Evolutionary conservation across 2,888 invertebrate genomes (phyloP), one percentile per base, ranked within the genome.

Genomic region (Corythucha ciliata): DNA sequence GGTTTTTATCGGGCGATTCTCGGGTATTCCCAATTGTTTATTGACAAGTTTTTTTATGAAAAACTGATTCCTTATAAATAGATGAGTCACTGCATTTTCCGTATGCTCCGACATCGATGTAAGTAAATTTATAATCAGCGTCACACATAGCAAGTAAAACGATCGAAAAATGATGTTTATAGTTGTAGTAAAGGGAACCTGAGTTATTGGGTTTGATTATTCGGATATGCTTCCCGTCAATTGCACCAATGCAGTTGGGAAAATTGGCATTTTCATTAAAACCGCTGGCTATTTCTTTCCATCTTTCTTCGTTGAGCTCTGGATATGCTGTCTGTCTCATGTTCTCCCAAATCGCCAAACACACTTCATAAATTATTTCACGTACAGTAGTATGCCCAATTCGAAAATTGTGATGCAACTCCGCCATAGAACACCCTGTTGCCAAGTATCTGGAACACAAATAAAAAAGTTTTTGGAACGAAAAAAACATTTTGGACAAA

Each of bases 231-330:
- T 46, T 46, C 14, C 46, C 44, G 18, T 44, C 44, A 12, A 44
- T 27, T 8, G 44, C 44, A 3, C 4, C 25, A n/a, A 26, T 3
- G 20, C 44, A 44, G 29, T 44, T 44, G 7, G 44, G 44, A 7
- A 44, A 44, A 44, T 26, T 27, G 60, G 62, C 62, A 49, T n/a
- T 16, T 22, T 22, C 39, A 27, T 58, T 42, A 27, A 59, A 59
- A 29, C 8, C 44, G 47, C 40, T 22, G 18, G 55, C 45, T 42
- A 57, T 42, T 14, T 42, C 36, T 4, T 51, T 12, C 57, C 59
- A 56, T 44, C 57, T 54, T 36, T 51, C 40, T 34, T 39, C 34
- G 22, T 54, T 49, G 21, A 45, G 33, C 14, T 12, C 21, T 20
- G 49, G 50, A 42, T 49, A 48, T 24, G 44, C 42, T 29, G 48